Percentiles rank a stretch among this genome's conserved stretches.
phyloP scores from a whole-genome alignment of 2,113 vertebrate genomes.

The Ia io region DNA sequence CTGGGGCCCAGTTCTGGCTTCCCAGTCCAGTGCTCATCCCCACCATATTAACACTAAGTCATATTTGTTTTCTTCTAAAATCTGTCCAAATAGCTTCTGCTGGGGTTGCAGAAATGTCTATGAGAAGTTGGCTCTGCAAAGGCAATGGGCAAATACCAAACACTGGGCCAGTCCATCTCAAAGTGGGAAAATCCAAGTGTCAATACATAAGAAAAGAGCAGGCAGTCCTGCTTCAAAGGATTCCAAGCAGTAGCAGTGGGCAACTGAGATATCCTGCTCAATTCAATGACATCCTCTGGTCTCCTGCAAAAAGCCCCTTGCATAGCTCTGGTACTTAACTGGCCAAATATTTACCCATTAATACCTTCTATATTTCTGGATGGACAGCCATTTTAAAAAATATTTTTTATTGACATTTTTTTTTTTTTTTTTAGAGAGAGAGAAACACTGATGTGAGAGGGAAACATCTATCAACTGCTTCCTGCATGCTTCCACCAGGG shows the following conservation, averaged over 20 bases:
- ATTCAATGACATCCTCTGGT: neutral
- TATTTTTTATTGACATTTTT: neutral
- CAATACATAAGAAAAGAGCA: neutral
- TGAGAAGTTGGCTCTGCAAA: neutral
- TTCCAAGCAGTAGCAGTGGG: neutral
- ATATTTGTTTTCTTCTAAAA: neutral
- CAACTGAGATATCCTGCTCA: neutral
- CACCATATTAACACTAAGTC: neutral
- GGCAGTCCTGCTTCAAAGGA: neutral
- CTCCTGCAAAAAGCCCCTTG: neutral
- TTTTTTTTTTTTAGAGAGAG: neutral
- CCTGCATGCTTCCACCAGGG: neutral
- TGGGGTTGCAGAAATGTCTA: neutral
- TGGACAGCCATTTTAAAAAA: neutral
- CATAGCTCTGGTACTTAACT: neutral
- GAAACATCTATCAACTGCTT: neutral
- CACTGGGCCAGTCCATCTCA: neutral
- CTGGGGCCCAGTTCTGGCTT: neutral
- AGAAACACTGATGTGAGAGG: neutral
- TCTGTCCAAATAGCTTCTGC: neutral
- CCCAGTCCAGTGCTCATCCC: neutral
- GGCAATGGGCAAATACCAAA: neutral
- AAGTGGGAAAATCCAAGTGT: neutral
- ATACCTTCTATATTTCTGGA: neutral
- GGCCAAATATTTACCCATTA: neutral